These are phyloP conservation scores for Trachymyrmex septentrionalis DNA, from an alignment of 1,140 invertebrate species.

Conservation along the genomic window DNA sequence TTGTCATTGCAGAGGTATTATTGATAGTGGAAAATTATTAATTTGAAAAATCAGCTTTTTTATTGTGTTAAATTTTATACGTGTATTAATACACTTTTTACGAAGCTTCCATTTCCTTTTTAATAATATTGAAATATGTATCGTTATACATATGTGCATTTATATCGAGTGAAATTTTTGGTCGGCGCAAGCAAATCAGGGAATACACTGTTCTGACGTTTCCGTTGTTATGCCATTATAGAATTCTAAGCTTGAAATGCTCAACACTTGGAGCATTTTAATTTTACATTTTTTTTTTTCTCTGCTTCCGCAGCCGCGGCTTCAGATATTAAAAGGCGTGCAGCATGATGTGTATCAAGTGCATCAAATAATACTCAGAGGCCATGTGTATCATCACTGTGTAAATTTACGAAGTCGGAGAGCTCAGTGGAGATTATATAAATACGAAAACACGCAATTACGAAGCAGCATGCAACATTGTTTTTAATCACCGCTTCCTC, in stretches of 20 bases:
- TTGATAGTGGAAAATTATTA: background rate
- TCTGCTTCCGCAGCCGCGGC: background rate
- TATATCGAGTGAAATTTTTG: background rate
- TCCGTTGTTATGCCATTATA: conserved; percentile 9
- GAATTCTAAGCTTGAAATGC: conserved; percentile 5
- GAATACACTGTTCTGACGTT: background rate
- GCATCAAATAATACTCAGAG: conserved; percentile 48
- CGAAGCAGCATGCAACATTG: conserved; percentile 59
- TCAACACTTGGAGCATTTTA: conserved; percentile 31
- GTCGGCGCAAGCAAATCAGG: background rate
- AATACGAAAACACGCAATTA: conserved; percentile 61
- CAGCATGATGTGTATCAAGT: conserved; percentile 53
- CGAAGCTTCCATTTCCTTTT: background rate
- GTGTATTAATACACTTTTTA: background rate
- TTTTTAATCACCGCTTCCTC: conserved; percentile 58
- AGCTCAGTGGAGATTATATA: conserved; percentile 64
- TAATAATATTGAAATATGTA: background rate
- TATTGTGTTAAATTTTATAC: background rate
- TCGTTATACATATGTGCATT: background rate
- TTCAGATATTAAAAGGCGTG: conserved; percentile 41
- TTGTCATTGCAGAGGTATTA: background rate
- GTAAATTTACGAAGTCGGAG: conserved; percentile 34
- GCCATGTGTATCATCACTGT: conserved; percentile 43
- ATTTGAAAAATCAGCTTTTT: background rate
- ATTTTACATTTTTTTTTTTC: conserved; percentile 21